Evolutionary conservation across 2,888 invertebrate species (phyloP).

Genomic region (Epirrita christyi): DNA sequence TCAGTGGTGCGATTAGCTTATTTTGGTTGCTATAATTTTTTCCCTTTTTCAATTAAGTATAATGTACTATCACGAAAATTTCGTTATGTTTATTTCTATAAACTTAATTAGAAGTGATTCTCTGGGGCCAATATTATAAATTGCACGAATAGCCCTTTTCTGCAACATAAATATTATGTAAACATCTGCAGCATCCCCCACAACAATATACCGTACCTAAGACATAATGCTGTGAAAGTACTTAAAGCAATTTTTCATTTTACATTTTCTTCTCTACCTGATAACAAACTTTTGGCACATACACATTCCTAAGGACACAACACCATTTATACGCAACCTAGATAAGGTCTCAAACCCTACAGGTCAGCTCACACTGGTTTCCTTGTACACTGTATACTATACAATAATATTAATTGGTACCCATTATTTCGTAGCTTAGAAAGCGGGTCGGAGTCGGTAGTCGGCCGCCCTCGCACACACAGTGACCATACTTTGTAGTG

Average conservation of each 20-base stretch:
- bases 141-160: too few relatives aligned
- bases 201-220: too few relatives aligned
- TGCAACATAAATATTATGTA: too few relatives aligned
- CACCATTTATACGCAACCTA: conserved; percentile 18
- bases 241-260: not conserved
- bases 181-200: too few relatives aligned
- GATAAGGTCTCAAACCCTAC: conserved; percentile 17
- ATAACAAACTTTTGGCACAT: conserved; percentile 19
- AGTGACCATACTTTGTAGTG: conserved; percentile 44
- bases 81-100: too few relatives aligned
- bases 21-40: too few relatives aligned
- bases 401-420: conserved; percentile 66
- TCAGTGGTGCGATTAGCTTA: too few relatives aligned
- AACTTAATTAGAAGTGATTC: too few relatives aligned
- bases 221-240: too few relatives aligned
- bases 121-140: too few relatives aligned
- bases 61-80: too few relatives aligned
- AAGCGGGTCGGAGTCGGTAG: conserved; percentile 67
- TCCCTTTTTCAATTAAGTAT: too few relatives aligned
- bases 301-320: conserved; percentile 10
- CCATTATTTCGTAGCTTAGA: conserved; percentile 73
- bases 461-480: conserved; percentile 57
- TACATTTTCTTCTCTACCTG: not conserved
- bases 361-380: conserved; percentile 28
- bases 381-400: conserved; percentile 28